These are phyloP conservation scores for Ptilorrhoa leucosticta DNA, from an alignment of 2,113 vertebrate species.

Conservation along the genomic window DNA sequence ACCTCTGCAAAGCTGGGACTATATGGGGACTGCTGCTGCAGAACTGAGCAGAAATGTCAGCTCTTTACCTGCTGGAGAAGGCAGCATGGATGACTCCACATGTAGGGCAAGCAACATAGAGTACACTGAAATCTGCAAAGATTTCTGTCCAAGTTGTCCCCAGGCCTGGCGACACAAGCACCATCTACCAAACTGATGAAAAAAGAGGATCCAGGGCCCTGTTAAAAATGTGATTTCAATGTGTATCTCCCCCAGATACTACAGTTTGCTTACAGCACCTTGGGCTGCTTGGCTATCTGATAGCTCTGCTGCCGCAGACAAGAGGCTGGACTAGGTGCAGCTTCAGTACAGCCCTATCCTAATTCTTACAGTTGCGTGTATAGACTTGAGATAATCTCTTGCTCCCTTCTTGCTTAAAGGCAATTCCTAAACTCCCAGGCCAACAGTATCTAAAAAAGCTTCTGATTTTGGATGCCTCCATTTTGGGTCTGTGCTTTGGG, in stretches of 20 bases:
- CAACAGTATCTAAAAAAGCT: background rate
- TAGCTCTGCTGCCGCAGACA: background rate
- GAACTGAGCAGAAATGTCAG: background rate
- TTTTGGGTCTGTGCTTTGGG: background rate
- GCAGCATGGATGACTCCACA: background rate
- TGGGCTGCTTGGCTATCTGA: background rate
- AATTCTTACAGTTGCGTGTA: rapidly evolving
- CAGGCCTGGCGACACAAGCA: background rate
- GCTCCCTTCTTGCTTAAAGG: background rate
- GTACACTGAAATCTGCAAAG: background rate
- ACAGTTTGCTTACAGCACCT: background rate
- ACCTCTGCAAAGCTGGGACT: background rate
- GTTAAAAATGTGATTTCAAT: background rate
- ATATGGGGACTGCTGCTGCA: background rate
- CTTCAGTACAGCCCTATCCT: background rate
- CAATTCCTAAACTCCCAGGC: background rate
- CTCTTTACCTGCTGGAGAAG: background rate
- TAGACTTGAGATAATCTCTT: background rate
- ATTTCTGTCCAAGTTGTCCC: background rate
- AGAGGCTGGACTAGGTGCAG: background rate
- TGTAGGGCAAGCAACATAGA: background rate
- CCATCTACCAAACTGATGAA: background rate
- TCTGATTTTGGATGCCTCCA: background rate
- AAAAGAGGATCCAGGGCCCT: background rate
- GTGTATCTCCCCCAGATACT: background rate